phyloP scores from a whole-genome alignment of 2,797 vertebrate species.

The Lemur catta region DNA sequence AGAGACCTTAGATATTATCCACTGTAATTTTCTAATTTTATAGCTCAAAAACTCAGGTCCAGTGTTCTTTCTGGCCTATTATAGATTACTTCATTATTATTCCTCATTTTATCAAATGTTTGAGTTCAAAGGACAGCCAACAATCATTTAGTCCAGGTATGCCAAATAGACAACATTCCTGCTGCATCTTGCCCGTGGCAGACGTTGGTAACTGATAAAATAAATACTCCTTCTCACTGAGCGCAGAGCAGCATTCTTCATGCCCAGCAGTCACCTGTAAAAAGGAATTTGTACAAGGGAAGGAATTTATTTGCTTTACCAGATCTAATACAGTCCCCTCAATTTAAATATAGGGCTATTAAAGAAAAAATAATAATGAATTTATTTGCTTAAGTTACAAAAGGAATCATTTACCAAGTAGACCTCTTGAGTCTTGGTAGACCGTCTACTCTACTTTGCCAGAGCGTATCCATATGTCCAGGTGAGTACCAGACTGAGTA shows the following conservation, averaged over 20 bases:
- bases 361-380: background rate
- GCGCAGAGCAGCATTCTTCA: background rate
- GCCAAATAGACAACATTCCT: background rate
- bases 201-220: background rate
- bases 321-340: background rate
- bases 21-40: background rate
- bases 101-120: background rate
- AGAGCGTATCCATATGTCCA: accelerated
- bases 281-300: background rate
- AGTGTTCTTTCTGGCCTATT: background rate
- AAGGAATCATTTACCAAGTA: background rate
- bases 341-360: background rate
- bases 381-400: background rate
- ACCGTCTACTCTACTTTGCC: background rate
- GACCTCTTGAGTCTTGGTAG: background rate
- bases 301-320: background rate
- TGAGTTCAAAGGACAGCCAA: background rate
- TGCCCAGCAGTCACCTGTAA: background rate
- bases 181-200: background rate
- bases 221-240: background rate
- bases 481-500: background rate
- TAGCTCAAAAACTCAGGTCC: background rate
- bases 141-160: background rate
- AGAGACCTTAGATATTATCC: background rate
- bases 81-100: background rate